Conservation (phyloP, 2,113 vertebrate genomes). For the Hyperoodon ampullatus region DNA sequence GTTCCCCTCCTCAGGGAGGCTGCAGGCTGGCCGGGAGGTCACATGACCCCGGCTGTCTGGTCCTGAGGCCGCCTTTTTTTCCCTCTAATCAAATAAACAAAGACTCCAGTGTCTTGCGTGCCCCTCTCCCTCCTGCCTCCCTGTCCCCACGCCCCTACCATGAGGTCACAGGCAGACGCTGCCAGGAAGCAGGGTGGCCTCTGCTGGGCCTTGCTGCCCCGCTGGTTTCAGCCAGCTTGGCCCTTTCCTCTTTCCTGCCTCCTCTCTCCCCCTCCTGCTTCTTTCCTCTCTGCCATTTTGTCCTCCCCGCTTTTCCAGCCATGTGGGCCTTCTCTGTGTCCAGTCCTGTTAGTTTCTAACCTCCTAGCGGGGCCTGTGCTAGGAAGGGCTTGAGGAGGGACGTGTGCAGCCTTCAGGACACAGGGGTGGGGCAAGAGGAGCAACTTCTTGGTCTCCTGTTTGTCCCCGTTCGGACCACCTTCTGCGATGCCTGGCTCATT, state of each 20-base stretch:
- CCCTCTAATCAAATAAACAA: slow-evolving; percentile 81
- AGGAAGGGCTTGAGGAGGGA: not conserved
- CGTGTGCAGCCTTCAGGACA: not conserved
- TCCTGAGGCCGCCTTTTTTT: slow-evolving; percentile 68
- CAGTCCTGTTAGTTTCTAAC: not conserved
- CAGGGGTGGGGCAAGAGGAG: not conserved
- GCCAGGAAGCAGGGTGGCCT: slow-evolving; percentile 78
- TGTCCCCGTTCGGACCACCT: not conserved
- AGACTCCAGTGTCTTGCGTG: slow-evolving; percentile 77
- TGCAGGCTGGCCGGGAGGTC: slow-evolving; percentile 56
- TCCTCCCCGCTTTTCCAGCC: not conserved
- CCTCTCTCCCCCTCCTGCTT: slow-evolving; percentile 11
- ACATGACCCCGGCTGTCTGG: slow-evolving; percentile 74
- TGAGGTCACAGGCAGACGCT: slow-evolving; percentile 77
- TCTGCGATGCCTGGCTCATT: slow-evolving; percentile 4
- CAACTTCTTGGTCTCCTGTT: not conserved
- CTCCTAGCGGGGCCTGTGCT: not conserved
- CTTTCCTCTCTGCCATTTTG: slow-evolving; percentile 42
- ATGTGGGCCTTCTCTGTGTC: not conserved
- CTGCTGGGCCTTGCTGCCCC: slow-evolving; percentile 66
- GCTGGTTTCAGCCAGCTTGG: slow-evolving; percentile 61
- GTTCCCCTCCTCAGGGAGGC: slow-evolving; percentile 58
- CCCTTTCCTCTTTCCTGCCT: slow-evolving; percentile 44
- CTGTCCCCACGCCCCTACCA: slow-evolving; percentile 69
- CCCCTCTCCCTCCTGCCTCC: slow-evolving; percentile 59